Evolutionary conservation across 1,140 invertebrate genomes (phyloP).

Genomic region (Drosophila busckii): DNA sequence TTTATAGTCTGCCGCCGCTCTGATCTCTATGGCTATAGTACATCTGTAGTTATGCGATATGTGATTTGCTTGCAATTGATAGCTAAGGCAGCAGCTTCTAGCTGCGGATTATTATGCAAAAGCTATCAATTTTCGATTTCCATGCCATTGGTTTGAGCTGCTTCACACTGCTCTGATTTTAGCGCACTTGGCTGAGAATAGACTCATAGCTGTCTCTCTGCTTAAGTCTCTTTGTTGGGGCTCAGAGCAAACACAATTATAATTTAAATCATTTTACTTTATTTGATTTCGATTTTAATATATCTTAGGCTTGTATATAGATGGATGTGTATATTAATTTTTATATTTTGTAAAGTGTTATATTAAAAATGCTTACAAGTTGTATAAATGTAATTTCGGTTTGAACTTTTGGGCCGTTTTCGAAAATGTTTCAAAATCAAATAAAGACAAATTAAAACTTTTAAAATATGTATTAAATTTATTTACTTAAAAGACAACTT

Average conservation of each 20-base stretch:
- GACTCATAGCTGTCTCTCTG: too few species aligned
- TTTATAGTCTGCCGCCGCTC: slow-evolving; percentile 45
- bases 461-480: slow-evolving; percentile 28
- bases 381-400: slow-evolving; percentile 9
- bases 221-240: too few species aligned
- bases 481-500: slow-evolving; percentile 73
- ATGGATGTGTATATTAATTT: slow-evolving; percentile 26
- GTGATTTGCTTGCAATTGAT: slow-evolving; percentile 52
- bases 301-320: slow-evolving; percentile 49
- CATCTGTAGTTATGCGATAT: slow-evolving; percentile 45
- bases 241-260: too few species aligned
- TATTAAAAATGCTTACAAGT: slow-evolving; percentile 54
- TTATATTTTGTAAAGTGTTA: slow-evolving; percentile 47
- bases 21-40: slow-evolving; percentile 17
- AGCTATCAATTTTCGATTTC: slow-evolving; percentile 52
- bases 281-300: slow-evolving; percentile 27
- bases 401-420: slow-evolving; percentile 45
- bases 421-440: background rate
- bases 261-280: slow-evolving; percentile 18
- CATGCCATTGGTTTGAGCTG: slow-evolving; percentile 24
- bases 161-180: slow-evolving; percentile 61
- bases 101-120: slow-evolving; percentile 61
- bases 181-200: slow-evolving; percentile 18
- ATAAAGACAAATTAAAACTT: slow-evolving; percentile 9
- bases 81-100: slow-evolving; percentile 34